A percentile compares a stretch with the other conserved stretches of the same genome.
phyloP scores from a whole-genome alignment of 2,113 vertebrate genomes.

The Crotalus viridis region DNA sequence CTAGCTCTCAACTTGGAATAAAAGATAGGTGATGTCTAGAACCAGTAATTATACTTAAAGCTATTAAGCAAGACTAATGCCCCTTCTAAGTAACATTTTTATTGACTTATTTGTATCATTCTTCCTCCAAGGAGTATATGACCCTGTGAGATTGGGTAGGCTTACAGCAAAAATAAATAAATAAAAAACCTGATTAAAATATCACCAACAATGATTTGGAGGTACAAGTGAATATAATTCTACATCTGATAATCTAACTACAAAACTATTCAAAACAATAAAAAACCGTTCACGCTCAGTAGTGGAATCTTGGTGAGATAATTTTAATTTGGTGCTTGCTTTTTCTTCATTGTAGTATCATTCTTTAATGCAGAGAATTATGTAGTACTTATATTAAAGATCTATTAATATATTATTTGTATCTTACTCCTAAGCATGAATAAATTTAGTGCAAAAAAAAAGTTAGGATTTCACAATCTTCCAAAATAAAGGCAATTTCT shows the following conservation, averaged over 20 bases:
- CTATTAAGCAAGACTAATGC: not conserved
- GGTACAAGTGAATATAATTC: not conserved
- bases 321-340: not conserved
- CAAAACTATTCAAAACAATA: not conserved
- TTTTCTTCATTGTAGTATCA: not conserved
- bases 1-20: not conserved
- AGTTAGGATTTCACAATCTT: not conserved
- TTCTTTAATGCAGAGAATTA: not conserved
- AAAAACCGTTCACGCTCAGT: not conserved
- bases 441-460: not conserved
- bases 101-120: not conserved
- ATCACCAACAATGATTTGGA: not conserved
- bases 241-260: not conserved
- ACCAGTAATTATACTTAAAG: not conserved
- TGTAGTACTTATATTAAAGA: not conserved
- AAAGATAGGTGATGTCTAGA: not conserved
- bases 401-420: not conserved
- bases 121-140: not conserved
- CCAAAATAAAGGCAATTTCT: constrained; percentile 12
- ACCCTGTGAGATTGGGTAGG: not conserved
- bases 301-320: not conserved
- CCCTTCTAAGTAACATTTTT: not conserved
- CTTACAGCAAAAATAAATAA: not conserved
- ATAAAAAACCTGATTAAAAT: too few relatives aligned
- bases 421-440: constrained; percentile 33